Evolutionary conservation across 2,113 vertebrate genomes (phyloP), one percentile per base, ranked within the genome.

Genomic region (Saguinus imperator): DNA sequence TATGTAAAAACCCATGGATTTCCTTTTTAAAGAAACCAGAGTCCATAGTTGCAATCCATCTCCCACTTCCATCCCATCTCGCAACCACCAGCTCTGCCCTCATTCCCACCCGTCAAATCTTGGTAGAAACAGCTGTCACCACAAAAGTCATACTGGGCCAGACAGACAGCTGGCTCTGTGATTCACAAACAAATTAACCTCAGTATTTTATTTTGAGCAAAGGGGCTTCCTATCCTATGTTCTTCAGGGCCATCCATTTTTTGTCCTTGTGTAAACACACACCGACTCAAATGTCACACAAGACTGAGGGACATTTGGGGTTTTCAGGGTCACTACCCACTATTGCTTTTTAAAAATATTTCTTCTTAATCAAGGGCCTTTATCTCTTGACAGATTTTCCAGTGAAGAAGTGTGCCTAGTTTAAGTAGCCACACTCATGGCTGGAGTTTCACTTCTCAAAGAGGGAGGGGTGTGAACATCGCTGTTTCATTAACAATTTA

Each of bases 61-160:
- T 95, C 95, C 96, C 80, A 76, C 72, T 80, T 85, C 75, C 76
- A 94, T 57, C 85, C 87, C 70, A 35, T 95, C 87, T 87, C 21
- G 10, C 92, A 97, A 96, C 96, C 92, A 87, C 96, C 80, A 96
- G 57, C 37, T 92, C 75, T 87, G 89, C 84, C 89, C 72, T 89
- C 8, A 1, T 58, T 96, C 96, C 86, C 93, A 93, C 95, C 81
- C 68, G 7, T 90, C 92, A 95, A 79, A 90, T 94, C 92, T 93
- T 93, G 87, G 92, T 96, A 95, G 94, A 95, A 96, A 97, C 93
- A 98, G 94, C 97, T 98, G 97, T 97, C 96, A 95, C 97, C 97
- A 89, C 97, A 97, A 90, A 96, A 97, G 90, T 93, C 95, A 90
- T 79, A 79, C 73, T 76, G 43, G 73, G 94, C 96, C 72, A 96